A percentile compares a stretch with the other conserved stretches of the same genome.
Evolutionary conservation across 2,113 vertebrate genomes (phyloP).

Genomic region (Jaculus jaculus): DNA sequence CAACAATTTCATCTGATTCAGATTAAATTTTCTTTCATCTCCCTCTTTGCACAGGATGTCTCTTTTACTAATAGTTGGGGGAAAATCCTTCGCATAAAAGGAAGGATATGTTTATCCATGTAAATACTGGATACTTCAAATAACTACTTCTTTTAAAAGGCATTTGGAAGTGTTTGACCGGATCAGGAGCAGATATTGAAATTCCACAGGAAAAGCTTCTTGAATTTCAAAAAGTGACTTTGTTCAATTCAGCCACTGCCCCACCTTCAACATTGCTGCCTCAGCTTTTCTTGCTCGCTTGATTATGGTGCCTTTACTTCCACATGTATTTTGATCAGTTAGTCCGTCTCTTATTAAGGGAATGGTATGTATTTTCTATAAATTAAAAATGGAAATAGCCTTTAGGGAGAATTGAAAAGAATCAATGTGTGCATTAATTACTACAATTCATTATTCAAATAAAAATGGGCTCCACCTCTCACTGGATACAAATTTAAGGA

Average conservation of each 20-base stretch:
- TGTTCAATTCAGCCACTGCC: not conserved
- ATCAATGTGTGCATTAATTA: slow-evolving; percentile 99
- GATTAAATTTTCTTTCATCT: not conserved
- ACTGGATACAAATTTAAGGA: slow-evolving; percentile 91
- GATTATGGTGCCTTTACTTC: not conserved
- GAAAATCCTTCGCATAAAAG: slow-evolving; percentile 55
- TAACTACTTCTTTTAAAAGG: slow-evolving; percentile 51
- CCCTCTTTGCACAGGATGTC: not conserved
- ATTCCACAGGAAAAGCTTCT: slow-evolving; percentile 31
- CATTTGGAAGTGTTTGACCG: slow-evolving; percentile 43
- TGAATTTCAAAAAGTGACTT: slow-evolving; percentile 12
- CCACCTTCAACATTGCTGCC: slow-evolving; percentile 4
- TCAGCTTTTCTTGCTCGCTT: slow-evolving; percentile 23
- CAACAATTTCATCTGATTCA: slow-evolving; percentile 26
- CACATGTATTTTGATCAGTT: slow-evolving; percentile 76
- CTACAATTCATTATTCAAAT: slow-evolving; percentile 98
- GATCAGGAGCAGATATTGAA: slow-evolving; percentile 18
- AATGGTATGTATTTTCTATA: slow-evolving; percentile 89
- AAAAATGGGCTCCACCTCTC: slow-evolving; percentile 94
- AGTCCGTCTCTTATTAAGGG: slow-evolving; percentile 79
- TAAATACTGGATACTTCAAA: slow-evolving; percentile 49
- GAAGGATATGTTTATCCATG: slow-evolving; percentile 55
- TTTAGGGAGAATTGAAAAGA: slow-evolving; percentile 92
- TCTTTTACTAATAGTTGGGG: slow-evolving; percentile 49
- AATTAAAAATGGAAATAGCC: slow-evolving; percentile 97